Conservation (phyloP, 2,888 invertebrate species). For the Cinara cedri region DNA sequence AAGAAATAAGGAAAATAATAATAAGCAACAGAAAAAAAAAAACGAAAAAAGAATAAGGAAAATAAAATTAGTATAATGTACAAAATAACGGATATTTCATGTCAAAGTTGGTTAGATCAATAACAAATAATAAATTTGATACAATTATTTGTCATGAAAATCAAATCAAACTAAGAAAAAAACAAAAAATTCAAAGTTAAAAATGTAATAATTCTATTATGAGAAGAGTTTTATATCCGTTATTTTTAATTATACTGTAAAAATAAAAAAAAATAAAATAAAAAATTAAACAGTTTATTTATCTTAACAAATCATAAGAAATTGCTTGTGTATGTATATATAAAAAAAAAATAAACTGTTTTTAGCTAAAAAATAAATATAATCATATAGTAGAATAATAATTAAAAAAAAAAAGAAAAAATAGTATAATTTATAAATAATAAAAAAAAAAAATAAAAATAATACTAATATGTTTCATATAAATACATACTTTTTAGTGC, state of each 20-base stretch:
- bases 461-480: slow-evolving; percentile 43
- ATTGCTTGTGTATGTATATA: slow-evolving; percentile 40
- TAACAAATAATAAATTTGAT: not conserved
- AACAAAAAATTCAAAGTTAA: not conserved
- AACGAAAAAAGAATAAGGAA: not conserved
- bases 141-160: not conserved
- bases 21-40: slow-evolving; percentile 5
- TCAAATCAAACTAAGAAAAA: not conserved
- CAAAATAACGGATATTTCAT: slow-evolving; percentile 23
- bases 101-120: not conserved
- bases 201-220: not conserved
- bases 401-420: slow-evolving; percentile 18
- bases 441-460: slow-evolving; percentile 39
- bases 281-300: slow-evolving; percentile 57
- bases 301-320: slow-evolving; percentile 54
- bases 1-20: slow-evolving; percentile 31
- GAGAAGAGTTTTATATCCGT: not conserved
- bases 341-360: slow-evolving; percentile 46
- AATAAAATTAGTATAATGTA: slow-evolving; percentile 10
- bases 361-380: slow-evolving; percentile 50
- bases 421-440: slow-evolving; percentile 54
- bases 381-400: slow-evolving; percentile 50
- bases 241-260: not conserved
- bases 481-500: slow-evolving; percentile 45
- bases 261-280: slow-evolving; percentile 37